Conservation (phyloP, 2,797 vertebrate genomes). For the Mionectes olivaceus region DNA sequence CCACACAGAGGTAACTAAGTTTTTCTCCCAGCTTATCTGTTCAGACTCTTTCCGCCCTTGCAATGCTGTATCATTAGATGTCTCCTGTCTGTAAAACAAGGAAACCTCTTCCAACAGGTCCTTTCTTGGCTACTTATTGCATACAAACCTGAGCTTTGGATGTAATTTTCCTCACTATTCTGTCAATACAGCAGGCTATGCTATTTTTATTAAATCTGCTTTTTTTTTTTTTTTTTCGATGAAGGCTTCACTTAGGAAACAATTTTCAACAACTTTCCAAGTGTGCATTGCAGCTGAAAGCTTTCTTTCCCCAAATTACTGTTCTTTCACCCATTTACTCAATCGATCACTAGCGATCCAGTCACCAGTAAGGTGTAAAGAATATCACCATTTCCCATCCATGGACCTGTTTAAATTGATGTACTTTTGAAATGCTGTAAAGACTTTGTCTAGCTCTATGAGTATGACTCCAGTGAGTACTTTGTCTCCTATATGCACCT, state of each 20-base stretch:
- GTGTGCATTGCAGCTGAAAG: neutral
- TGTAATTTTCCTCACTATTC: neutral
- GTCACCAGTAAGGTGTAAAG: neutral
- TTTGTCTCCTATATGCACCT: neutral
- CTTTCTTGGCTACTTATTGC: neutral
- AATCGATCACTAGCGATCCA: neutral
- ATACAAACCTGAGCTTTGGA: neutral
- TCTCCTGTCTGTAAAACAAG: neutral
- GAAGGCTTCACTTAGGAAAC: neutral
- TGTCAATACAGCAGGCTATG: neutral
- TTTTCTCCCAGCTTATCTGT: constrained; percentile 59
- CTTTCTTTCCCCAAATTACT: neutral
- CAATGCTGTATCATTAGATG: neutral
- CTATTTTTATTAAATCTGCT: neutral
- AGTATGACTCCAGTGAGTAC: neutral
- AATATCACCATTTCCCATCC: neutral
- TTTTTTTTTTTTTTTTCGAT: neutral
- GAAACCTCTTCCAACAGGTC: neutral
- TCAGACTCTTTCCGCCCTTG: neutral
- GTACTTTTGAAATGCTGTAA: neutral
- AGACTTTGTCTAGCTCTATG: neutral
- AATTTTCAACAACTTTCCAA: neutral
- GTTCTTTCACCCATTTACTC: neutral
- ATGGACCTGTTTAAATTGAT: neutral
- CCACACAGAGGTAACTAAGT: constrained; percentile 9